Evolutionary conservation across 2,888 invertebrate genomes (phyloP), one percentile per base, ranked within the genome.

Genomic region (Lasioglossum oenotherae): DNA sequence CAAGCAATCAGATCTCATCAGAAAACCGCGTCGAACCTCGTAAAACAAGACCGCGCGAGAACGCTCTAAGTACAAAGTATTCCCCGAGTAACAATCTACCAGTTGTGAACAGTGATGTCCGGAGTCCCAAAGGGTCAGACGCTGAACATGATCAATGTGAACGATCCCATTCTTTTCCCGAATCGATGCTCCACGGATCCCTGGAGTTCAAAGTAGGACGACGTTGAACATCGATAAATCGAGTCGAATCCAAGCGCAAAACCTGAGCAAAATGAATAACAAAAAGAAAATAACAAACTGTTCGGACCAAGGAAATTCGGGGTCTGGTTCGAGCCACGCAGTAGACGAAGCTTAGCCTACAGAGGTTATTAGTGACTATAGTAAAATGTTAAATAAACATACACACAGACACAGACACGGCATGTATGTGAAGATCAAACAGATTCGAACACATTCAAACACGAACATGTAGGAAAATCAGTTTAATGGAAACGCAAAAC

Each of bases 311-410:
- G 85, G 89, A 85, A 91, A 92, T 87, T 90, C 91, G 90, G 91
- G 89, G 92, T 90, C 89, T 91, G 91, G 85, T 90, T 91, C 87
- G 88, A 90, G 90, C 92, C 91, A 92, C 91, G 89, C 91, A 88
- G 86, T 92, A 92, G 88, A 91, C 84, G 86, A 91, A 91, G 91
- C 90, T 91, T 93, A 93, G 92, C 89, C 91, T 91, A 90, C 89
- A 91, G 89, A 89, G 80, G 87, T 80, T 90, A 84, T 84, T 80
- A 88, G 64, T 71, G 73, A 78, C 57, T 79, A 60, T 82, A 80
- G 44, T 69, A 77, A 81, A 31, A 67, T 31, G 19, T 35, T 35
- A 69, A 69, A 69, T 35, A 69, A 23, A 53, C 53, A 53, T 23
- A 53, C 53, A 53, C 35, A 35, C 53, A 53, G 8, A 46, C 19